Base-by-base conservation (phyloP, 2,888 invertebrate species). In the Scaeva pyrastri region DNA sequence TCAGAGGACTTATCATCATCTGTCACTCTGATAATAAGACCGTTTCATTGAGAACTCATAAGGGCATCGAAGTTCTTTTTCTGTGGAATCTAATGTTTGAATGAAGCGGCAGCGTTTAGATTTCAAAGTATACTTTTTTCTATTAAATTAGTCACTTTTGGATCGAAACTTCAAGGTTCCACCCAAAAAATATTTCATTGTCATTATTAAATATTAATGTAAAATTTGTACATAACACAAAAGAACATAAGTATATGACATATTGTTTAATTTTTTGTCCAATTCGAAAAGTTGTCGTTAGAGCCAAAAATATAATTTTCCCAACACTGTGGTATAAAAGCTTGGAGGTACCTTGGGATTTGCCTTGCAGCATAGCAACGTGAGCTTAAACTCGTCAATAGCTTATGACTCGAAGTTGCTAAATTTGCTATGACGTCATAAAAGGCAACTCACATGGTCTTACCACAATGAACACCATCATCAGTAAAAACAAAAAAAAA, bases 361-460 rank as follows among this genome's bases (percentile, higher is more conserved):
- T 64, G 31, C 66, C 36, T 39, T 16, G 23, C 76, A 68, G 55
- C 81, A 68, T 64, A 81, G 76, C 76, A 76, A 76, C 85, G 45
- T 76, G 76, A 62, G 72, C 71, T 76, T 68, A 72, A 74, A 68
- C 68, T 80, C 55, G 60, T 31, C 66, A 41, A 19, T 43, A 72
- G 23, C 66, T 45, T 60, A 58, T 58, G 55, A 55, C 50, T 55
- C 19, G n/a, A 76, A 76, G 41, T 70, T 73, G 23, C 73, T 48
- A 52, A 66, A 72, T 43, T 71, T 64, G 41, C 31, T 43, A 85
- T 85, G 85, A 85, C 85, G 85, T 85, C 85, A 85, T 75, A 58
- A 23, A 66, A 45, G 31, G 21, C 23, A 72, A 21, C 72, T 76
- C 76, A 80, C 64, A 84, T 70, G 64, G 64, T 75, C 72, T 26